Evolutionary conservation across 2,113 vertebrate genomes (phyloP), one percentile per base, ranked within the genome.

Genomic region (Neofelis nebulosa): DNA sequence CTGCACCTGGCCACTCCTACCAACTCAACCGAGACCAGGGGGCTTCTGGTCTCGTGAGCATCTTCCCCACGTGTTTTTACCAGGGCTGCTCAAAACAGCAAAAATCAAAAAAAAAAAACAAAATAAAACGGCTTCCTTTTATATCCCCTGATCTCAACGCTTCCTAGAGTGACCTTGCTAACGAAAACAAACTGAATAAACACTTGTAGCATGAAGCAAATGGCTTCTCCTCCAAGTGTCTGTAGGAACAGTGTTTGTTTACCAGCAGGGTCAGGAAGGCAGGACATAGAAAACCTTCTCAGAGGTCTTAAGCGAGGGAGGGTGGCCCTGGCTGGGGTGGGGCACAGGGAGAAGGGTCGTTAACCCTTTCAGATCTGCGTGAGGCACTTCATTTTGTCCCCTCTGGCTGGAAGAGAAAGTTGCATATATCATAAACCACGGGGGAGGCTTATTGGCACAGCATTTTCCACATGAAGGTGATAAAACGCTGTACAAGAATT

Each of bases 101-200:
- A 38, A 31, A 78, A 45, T 45, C 0, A 52, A 57, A 41, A 14
- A 68, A 57, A 57, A 7, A 61, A 25, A 61, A 57, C 2, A 18
- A 18, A 14, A 15, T n/a, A 52, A 52, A 52, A 5, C 16, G 21
- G 48, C 48, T 94, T 10, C 7, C 5, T 38, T 74, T 55, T 7
- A 45, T 19, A 83, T 88, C 81, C 55, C 50, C 68, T 69, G 61
- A 36, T 87, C 63, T 50, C 33, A 0, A 25, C 29, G 76, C 33
- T 65, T 69, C 65, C 81, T 52, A 31, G 4, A 3, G 33, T 6
- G 14, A 69, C 86, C 57, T 45, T 13, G 29, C 76, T 89, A 63
- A 92, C 4, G 63, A 89, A 84, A 81, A 84, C 63, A 52, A 66
- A 94, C 38, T 66, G 61, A 91, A 76, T 31, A 63, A 91, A 93